phyloP scores from a whole-genome alignment of 1,140 invertebrate species.

The Drosophila repleta region DNA sequence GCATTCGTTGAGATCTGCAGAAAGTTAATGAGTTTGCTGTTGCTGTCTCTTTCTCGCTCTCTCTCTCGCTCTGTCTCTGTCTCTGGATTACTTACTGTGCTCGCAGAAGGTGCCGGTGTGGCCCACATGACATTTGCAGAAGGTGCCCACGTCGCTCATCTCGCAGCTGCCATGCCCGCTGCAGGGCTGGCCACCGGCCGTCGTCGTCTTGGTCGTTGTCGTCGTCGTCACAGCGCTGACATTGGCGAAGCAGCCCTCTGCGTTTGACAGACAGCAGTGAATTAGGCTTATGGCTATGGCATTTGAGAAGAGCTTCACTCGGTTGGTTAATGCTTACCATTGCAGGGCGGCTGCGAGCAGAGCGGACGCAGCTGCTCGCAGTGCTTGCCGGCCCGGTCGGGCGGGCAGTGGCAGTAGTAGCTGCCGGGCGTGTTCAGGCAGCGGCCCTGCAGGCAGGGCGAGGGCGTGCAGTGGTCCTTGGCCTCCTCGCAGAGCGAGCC shows the following conservation, averaged over 20 bases:
- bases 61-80: background rate
- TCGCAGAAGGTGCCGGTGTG: constrained; percentile 91
- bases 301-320: constrained; percentile 5
- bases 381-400: constrained; percentile 94
- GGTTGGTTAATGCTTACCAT: constrained; percentile 67
- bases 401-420: constrained; percentile 95
- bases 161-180: constrained; percentile 92
- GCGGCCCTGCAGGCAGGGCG: constrained; percentile 92
- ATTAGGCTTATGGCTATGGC: constrained; percentile 56
- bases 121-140: constrained; percentile 91
- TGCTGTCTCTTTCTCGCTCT: constrained; percentile 24
- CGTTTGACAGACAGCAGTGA: constrained; percentile 41
- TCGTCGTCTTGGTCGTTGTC: constrained; percentile 22
- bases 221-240: constrained; percentile 59
- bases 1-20: constrained; percentile 93
- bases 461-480: constrained; percentile 92
- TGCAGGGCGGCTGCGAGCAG: constrained; percentile 86
- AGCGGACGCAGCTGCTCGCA: constrained; percentile 90
- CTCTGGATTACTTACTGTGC: constrained; percentile 86
- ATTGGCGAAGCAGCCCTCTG: constrained; percentile 82
- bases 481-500: constrained; percentile 92
- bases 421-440: constrained; percentile 94
- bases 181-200: constrained; percentile 86
- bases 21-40: constrained; percentile 78
- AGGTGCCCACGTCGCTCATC: constrained; percentile 86